Evolutionary conservation across 2,888 invertebrate genomes (phyloP).

Genomic region (Tetramorium bicarinatum): DNA sequence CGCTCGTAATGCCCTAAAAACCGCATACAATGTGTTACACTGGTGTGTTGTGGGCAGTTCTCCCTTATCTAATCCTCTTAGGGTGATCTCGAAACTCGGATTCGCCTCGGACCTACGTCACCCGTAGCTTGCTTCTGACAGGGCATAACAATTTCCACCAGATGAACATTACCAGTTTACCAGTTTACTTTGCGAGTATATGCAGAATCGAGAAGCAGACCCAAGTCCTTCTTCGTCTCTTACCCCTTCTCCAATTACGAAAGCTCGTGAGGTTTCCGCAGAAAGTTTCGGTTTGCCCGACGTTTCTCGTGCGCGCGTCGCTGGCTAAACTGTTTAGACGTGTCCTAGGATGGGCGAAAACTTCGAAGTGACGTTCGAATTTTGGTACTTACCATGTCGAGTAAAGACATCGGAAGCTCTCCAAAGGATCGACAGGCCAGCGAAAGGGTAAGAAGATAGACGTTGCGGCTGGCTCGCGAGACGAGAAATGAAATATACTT

Average conservation of each 20-base stretch:
- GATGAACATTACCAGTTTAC: slow-evolving; percentile 57
- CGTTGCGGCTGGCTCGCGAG: background rate
- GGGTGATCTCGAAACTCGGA: slow-evolving; percentile 36
- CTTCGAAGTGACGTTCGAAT: slow-evolving; percentile 56
- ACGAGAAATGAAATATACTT: slow-evolving; percentile 21
- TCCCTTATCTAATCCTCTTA: slow-evolving; percentile 47
- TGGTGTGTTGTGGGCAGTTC: slow-evolving; percentile 36
- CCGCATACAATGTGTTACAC: slow-evolving; percentile 15
- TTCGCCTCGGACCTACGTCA: slow-evolving; percentile 45
- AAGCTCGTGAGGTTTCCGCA: slow-evolving; percentile 50
- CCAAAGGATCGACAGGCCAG: slow-evolving; percentile 39
- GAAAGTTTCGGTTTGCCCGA: slow-evolving; percentile 59
- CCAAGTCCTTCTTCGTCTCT: slow-evolving; percentile 37
- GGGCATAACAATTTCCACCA: slow-evolving; percentile 53
- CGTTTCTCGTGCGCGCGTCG: slow-evolving; percentile 51
- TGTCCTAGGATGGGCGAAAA: slow-evolving; percentile 52
- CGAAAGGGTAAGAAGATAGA: slow-evolving; percentile 17
- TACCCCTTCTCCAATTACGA: slow-evolving; percentile 50
- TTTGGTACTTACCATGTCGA: slow-evolving; percentile 50
- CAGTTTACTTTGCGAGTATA: slow-evolving; percentile 44
- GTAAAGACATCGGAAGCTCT: slow-evolving; percentile 23
- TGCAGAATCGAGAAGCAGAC: slow-evolving; percentile 50
- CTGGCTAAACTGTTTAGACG: slow-evolving; percentile 58
- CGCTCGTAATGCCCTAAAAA: slow-evolving; percentile 17
- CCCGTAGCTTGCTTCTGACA: slow-evolving; percentile 34